Conservation (phyloP, 2,113 vertebrate genomes). For the Etia nguti region DNA sequence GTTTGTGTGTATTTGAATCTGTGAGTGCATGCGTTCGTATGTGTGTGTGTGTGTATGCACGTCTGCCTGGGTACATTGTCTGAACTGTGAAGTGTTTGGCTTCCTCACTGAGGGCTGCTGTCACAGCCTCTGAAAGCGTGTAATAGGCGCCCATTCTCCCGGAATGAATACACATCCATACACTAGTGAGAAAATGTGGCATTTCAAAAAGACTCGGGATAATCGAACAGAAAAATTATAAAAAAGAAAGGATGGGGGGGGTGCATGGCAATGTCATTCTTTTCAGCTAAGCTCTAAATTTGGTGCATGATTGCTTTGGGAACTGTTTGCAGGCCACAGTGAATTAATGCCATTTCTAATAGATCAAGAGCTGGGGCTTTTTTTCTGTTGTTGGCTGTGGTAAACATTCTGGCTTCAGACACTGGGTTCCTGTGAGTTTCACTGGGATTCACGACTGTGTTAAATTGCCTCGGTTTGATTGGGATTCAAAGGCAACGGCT, state of each 20-base stretch:
- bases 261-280: constrained; percentile 30
- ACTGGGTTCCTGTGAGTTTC: neutral
- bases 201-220: constrained; percentile 49
- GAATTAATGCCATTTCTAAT: constrained; percentile 27
- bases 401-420: constrained; percentile 6
- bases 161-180: constrained; percentile 58
- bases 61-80: constrained; percentile 48
- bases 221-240: constrained; percentile 35
- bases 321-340: neutral
- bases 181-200: constrained; percentile 43
- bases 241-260: neutral
- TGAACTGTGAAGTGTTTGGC: constrained; percentile 66
- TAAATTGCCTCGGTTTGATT: constrained; percentile 11
- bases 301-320: constrained; percentile 21
- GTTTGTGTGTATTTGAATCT: constrained; percentile 25
- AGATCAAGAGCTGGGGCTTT: neutral
- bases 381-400: neutral
- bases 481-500: constrained; percentile 5
- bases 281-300: constrained; percentile 38
- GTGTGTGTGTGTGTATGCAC: neutral
- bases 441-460: neutral
- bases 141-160: constrained; percentile 66
- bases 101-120: constrained; percentile 63
- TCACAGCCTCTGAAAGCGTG: constrained; percentile 69
- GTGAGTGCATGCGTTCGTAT: neutral